phyloP scores from a whole-genome alignment of 2,888 invertebrate genomes.

The Sceliomorpha sp. region DNA sequence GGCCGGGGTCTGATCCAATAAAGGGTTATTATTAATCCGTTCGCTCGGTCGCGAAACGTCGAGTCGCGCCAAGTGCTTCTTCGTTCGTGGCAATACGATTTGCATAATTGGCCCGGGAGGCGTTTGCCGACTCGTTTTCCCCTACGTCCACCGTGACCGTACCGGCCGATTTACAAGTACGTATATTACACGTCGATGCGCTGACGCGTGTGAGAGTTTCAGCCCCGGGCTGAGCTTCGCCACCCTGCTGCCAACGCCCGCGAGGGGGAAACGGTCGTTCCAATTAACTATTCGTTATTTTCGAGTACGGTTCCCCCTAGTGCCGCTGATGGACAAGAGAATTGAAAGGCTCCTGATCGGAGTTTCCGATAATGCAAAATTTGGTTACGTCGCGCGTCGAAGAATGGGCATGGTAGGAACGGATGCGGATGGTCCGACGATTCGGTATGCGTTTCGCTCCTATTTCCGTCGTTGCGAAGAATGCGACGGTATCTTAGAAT shows the following conservation, averaged over 20 bases:
- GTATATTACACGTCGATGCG: not conserved
- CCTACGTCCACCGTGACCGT: slow-evolving; percentile 2
- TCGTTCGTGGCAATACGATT: slow-evolving; percentile 25
- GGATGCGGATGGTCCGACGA: too few relatives aligned
- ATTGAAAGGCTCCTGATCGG: too few relatives aligned
- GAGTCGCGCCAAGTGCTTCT: slow-evolving; percentile 13
- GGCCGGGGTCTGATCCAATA: slow-evolving; percentile 46
- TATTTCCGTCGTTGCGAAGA: not conserved
- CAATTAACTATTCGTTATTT: slow-evolving; percentile 67
- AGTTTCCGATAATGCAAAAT: too few relatives aligned
- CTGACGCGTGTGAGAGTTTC: too few relatives aligned
- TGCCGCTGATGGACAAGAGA: slow-evolving; percentile 9
- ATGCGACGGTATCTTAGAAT: not conserved
- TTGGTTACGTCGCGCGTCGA: too few relatives aligned
- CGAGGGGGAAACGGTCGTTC: slow-evolving; percentile 60
- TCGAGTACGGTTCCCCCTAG: slow-evolving; percentile 13
- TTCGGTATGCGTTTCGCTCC: too few relatives aligned
- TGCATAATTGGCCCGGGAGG: slow-evolving; percentile 50
- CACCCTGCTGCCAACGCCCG: slow-evolving; percentile 35
- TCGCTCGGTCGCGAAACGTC: slow-evolving; percentile 17
- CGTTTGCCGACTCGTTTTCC: slow-evolving; percentile 20
- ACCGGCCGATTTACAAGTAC: slow-evolving; percentile 8
- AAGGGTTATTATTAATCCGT: slow-evolving; percentile 51
- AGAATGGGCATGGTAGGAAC: too few relatives aligned
- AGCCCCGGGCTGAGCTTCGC: slow-evolving; percentile 2